A percentile compares a stretch with the other conserved stretches of the same genome.
phyloP scores from a whole-genome alignment of 2,113 vertebrate species.

The Gnathonemus longibarbis region DNA sequence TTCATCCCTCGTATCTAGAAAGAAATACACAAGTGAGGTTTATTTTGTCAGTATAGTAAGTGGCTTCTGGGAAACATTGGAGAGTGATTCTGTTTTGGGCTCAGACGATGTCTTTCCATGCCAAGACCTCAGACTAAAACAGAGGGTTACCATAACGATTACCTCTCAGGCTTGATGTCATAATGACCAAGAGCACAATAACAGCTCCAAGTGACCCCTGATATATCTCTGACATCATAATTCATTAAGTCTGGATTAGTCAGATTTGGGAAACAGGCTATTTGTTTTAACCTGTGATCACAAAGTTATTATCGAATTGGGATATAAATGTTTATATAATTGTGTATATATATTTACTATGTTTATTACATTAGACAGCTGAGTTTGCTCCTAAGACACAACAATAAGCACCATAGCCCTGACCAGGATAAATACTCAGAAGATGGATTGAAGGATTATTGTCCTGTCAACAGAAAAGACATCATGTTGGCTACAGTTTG shows the following conservation, averaged over 20 bases:
- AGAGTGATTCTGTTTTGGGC: neutral
- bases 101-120: neutral
- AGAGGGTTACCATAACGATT: neutral
- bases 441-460: neutral
- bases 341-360: neutral
- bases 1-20: neutral
- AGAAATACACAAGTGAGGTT: neutral
- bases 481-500: neutral
- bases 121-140: slow-evolving; percentile 8
- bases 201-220: neutral
- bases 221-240: neutral
- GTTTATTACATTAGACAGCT: neutral
- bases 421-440: neutral
- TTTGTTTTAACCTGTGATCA: neutral
- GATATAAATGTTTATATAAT: neutral
- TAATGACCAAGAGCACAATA: neutral
- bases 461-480: neutral
- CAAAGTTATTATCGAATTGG: neutral
- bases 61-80: neutral
- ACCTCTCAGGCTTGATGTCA: neutral
- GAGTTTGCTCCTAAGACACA: neutral
- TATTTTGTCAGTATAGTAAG: neutral
- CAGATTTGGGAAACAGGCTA: neutral
- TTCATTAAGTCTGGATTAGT: neutral
- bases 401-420: neutral